Conservation (phyloP, 1,140 invertebrate species). For the Drosophila tani region DNA sequence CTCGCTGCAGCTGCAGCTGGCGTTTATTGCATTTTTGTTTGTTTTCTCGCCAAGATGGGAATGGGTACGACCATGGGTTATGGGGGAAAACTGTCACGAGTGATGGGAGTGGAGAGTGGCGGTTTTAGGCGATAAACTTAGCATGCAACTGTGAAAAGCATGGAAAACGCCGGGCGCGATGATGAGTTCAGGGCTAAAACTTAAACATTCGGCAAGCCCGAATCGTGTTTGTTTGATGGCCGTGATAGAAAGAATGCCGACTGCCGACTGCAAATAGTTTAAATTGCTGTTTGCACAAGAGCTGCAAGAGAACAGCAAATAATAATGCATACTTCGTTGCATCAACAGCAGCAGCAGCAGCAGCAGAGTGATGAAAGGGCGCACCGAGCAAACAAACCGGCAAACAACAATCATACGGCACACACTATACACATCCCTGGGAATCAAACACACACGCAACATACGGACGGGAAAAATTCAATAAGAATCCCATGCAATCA, state of each 20-base stretch:
- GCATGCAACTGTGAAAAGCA: constrained; percentile 64
- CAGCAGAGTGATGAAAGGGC: constrained; percentile 34
- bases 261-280: constrained; percentile 58
- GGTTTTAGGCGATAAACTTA: constrained; percentile 50
- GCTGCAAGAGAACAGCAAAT: constrained; percentile 40
- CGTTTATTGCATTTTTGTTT: constrained; percentile 79
- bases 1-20: constrained; percentile 47
- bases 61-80: neutral
- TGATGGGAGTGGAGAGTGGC: neutral
- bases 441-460: constrained; percentile 25
- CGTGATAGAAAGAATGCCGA: constrained; percentile 53
- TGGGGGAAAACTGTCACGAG: constrained; percentile 14
- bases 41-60: constrained; percentile 52
- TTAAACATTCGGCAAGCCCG: constrained; percentile 25
- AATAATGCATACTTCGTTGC: constrained; percentile 47
- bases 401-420: constrained; percentile 47
- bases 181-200: constrained; percentile 28
- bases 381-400: constrained; percentile 30
- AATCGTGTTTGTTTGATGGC: constrained; percentile 50
- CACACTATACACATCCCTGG: constrained; percentile 18
- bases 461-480: constrained; percentile 52
- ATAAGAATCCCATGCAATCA: constrained; percentile 73
- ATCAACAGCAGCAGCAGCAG: neutral
- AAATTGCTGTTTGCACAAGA: constrained; percentile 63
- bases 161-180: constrained; percentile 16